Evolutionary conservation across 2,888 invertebrate species (phyloP).

Genomic region (Tineola bisselliella): DNA sequence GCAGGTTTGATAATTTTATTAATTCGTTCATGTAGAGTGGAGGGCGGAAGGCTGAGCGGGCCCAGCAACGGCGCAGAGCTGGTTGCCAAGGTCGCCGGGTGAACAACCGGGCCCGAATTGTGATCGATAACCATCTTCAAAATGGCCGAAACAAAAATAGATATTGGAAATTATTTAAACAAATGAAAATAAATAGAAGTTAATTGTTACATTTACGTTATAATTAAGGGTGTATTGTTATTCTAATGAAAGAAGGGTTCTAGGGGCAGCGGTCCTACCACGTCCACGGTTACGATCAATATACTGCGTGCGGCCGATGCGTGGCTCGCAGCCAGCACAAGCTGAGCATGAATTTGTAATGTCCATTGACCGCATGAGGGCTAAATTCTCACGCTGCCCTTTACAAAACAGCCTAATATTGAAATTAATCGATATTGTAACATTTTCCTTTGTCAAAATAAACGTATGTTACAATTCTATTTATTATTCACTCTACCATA

Average conservation of each 20-base stretch:
- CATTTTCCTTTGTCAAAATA: not conserved
- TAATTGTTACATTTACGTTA: too few species aligned
- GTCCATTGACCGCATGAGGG: conserved; percentile 19
- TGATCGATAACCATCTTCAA: conserved; percentile 31
- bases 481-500: not conserved
- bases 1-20: conserved; percentile 12
- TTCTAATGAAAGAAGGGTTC: not conserved
- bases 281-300: conserved; percentile 9
- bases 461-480: not conserved
- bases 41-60: conserved; percentile 2
- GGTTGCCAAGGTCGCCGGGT: conserved; percentile 28
- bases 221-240: too few species aligned
- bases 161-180: too few species aligned
- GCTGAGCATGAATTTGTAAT: conserved; percentile 25
- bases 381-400: conserved; percentile 4
- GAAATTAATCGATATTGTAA: not conserved
- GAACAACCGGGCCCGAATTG: conserved; percentile 30
- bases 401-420: not conserved
- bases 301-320: conserved; percentile 9
- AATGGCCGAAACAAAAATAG: not conserved
- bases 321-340: conserved; percentile 9
- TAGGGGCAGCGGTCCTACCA: conserved; percentile 4
- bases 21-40: conserved; percentile 4
- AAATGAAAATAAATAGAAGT: too few species aligned
- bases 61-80: conserved; percentile 13